Conservation (phyloP, 2,888 invertebrate species). For the Philhelius pedissequus region DNA sequence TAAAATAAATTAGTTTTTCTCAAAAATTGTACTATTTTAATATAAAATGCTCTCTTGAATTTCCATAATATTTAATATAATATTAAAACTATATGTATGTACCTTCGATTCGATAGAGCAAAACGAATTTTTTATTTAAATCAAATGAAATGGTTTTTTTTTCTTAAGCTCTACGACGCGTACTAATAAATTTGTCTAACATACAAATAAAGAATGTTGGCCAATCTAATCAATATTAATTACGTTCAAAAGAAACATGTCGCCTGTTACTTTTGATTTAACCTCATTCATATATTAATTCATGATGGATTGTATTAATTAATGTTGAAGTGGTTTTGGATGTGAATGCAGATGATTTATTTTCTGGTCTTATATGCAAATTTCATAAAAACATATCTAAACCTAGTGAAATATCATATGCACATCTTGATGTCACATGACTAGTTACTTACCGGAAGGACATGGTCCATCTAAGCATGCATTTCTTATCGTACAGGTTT, state of each 20-base stretch:
- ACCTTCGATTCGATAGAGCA: too few relatives aligned
- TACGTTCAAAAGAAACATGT: background rate
- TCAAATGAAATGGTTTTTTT: background rate
- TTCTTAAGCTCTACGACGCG: background rate
- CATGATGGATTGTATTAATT: slow-evolving; percentile 18
- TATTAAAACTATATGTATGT: too few relatives aligned
- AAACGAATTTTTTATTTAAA: background rate
- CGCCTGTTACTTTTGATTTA: background rate
- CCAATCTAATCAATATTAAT: slow-evolving; percentile 25
- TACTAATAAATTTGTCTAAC: background rate
- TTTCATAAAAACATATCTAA: background rate
- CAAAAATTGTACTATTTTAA: too few relatives aligned
- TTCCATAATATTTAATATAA: too few relatives aligned
- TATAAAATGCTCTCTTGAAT: too few relatives aligned
- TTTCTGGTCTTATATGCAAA: background rate
- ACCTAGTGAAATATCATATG: background rate
- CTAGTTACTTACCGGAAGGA: slow-evolving; percentile 81
- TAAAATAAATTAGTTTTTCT: too few relatives aligned
- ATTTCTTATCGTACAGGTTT: slow-evolving; percentile 82
- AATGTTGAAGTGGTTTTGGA: background rate
- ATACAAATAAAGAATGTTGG: background rate
- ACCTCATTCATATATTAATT: background rate
- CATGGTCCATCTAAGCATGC: slow-evolving; percentile 87
- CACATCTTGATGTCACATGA: background rate
- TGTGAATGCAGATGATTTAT: background rate